Conservation (phyloP, 2,888 invertebrate species). For the Monoplex corrugatus region DNA sequence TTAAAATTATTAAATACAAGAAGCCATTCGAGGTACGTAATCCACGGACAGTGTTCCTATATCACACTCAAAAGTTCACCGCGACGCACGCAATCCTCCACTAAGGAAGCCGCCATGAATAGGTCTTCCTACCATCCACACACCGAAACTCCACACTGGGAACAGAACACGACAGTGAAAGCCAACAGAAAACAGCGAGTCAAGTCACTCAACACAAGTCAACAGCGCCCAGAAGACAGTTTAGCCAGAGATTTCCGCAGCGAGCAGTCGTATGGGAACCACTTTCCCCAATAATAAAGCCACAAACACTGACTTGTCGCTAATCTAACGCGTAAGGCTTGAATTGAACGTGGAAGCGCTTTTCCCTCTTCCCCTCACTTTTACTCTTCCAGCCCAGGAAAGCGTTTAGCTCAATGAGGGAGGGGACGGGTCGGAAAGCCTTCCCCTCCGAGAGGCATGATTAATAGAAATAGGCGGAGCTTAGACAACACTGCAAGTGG, state of each 20-base stretch:
- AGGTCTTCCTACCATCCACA: too few relatives aligned
- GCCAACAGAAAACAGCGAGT: neutral
- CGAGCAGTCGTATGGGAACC: neutral
- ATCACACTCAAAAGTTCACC: too few relatives aligned
- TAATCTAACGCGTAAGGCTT: neutral
- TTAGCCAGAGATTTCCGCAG: too few relatives aligned
- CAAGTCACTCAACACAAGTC: too few relatives aligned
- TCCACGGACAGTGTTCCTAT: too few relatives aligned
- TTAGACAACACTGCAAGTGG: neutral
- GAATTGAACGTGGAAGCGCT: neutral
- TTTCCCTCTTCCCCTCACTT: neutral
- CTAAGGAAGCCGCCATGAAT: too few relatives aligned
- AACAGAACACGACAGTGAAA: too few relatives aligned
- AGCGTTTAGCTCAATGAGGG: neutral
- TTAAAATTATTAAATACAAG: too few relatives aligned
- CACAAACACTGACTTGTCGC: neutral
- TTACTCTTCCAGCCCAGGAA: neutral
- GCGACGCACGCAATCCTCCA: too few relatives aligned
- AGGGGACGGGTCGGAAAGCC: neutral
- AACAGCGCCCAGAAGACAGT: too few relatives aligned
- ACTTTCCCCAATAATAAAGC: neutral
- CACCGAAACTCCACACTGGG: too few relatives aligned
- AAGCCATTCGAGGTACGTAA: too few relatives aligned
- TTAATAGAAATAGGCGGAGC: conserved; percentile 36
- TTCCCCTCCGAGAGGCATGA: neutral